Percentiles rank a stretch among this genome's conserved stretches.
phyloP scores from a whole-genome alignment of 1,140 invertebrate genomes.

The Monomorium pharaonis region DNA sequence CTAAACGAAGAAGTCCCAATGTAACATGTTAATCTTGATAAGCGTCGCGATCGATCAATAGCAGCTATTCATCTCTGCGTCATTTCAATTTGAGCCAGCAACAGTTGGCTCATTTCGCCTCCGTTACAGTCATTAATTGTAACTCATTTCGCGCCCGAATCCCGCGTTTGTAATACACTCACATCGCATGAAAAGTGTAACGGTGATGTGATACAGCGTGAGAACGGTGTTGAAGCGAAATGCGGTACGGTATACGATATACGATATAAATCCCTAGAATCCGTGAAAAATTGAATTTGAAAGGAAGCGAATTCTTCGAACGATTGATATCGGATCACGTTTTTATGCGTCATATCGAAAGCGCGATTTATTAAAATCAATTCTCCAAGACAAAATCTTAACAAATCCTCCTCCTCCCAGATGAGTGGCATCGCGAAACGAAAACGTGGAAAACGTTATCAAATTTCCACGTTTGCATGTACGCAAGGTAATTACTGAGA shows the following conservation, averaged over 20 bases:
- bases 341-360: background rate
- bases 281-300: background rate
- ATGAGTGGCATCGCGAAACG: background rate
- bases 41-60: background rate
- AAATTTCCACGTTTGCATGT: background rate
- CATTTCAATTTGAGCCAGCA: conserved; percentile 6
- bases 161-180: background rate
- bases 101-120: conserved; percentile 29
- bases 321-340: background rate
- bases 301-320: background rate
- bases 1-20: conserved; percentile 1
- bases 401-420: background rate
- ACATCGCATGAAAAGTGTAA: background rate
- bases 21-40: conserved; percentile 25
- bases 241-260: background rate
- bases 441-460: background rate
- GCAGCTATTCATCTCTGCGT: background rate
- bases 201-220: background rate
- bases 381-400: background rate
- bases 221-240: conserved; percentile 1
- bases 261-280: background rate
- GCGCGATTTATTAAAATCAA: background rate
- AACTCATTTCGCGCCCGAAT: background rate
- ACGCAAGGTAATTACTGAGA: background rate
- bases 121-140: conserved; percentile 36